A percentile compares a stretch with the other conserved stretches of the same genome.
phyloP scores from a whole-genome alignment of 2,113 vertebrate species.

The Rhagologus leucostigma region DNA sequence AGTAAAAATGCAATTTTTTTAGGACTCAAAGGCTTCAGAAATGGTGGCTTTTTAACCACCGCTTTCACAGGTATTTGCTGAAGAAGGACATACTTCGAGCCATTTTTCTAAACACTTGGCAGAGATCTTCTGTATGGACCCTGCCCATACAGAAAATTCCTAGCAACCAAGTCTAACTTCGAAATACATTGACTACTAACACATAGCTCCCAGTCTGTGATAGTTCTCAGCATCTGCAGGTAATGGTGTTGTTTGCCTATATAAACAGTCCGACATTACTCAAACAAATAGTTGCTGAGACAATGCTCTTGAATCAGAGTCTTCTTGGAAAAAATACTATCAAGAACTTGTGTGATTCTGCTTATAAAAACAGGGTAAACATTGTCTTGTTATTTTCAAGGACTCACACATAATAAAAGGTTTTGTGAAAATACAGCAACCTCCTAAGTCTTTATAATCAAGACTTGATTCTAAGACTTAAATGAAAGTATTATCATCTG shows the following conservation, averaged over 20 bases:
- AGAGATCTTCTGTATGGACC: background rate
- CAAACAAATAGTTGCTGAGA: background rate
- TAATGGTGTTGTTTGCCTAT: background rate
- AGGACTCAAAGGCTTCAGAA: background rate
- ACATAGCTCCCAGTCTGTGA: background rate
- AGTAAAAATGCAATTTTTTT: background rate
- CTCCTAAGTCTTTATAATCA: background rate
- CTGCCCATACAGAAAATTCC: background rate
- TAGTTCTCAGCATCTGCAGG: background rate
- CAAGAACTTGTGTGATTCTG: background rate
- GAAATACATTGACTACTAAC: background rate
- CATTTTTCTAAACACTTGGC: background rate
- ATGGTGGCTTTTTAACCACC: background rate
- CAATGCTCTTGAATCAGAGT: background rate
- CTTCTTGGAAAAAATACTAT: background rate
- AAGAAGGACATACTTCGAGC: background rate
- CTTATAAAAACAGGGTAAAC: background rate
- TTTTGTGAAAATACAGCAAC: background rate
- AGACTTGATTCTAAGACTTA: background rate
- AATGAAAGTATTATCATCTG: background rate
- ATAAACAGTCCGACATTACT: background rate
- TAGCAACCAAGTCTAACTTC: background rate
- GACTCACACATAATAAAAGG: background rate
- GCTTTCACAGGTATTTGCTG: background rate
- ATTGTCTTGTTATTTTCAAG: background rate